A percentile compares a stretch with the other conserved stretches of the same genome.
These are phyloP conservation scores for Yasuhikotakia modesta DNA, from an alignment of 2,797 vertebrate species.

Conservation along the genomic window DNA sequence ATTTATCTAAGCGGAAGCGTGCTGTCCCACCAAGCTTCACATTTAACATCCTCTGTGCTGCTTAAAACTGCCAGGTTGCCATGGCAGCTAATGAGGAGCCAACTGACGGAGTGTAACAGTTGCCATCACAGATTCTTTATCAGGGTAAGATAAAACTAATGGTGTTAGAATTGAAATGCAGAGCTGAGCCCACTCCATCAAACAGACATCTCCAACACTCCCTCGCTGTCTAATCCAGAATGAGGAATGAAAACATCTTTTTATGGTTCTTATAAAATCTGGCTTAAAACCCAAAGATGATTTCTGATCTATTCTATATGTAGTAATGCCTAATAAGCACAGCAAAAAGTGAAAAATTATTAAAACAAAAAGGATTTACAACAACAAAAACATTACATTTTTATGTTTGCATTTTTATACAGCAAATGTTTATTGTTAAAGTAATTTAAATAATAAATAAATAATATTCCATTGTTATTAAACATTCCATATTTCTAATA, in stretches of 20 bases:
- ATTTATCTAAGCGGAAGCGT: constrained; percentile 63
- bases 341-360: no score
- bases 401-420: no score
- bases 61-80: constrained; percentile 67
- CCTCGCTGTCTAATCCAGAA: constrained; percentile 37
- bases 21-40: constrained; percentile 55
- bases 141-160: constrained; percentile 67
- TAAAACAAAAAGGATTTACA: no score
- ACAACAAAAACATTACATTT: not conserved
- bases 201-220: constrained; percentile 51
- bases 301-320: not conserved
- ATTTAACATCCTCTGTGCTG: constrained; percentile 53
- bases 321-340: not conserved
- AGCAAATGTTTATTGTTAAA: no score
- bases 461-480: no score
- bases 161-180: constrained; percentile 8
- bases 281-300: not conserved
- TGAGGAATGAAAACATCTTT: constrained; percentile 25
- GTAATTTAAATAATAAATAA: no score
- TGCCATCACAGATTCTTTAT: constrained; percentile 67
- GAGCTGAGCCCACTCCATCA: constrained; percentile 39
- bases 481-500: no score
- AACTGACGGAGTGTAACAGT: constrained; percentile 68
- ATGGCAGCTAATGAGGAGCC: constrained; percentile 69
- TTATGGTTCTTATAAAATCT: constrained; percentile 6